Base-by-base conservation (phyloP, 2,797 vertebrate genomes). In the Chrysocyon brachyurus region DNA sequence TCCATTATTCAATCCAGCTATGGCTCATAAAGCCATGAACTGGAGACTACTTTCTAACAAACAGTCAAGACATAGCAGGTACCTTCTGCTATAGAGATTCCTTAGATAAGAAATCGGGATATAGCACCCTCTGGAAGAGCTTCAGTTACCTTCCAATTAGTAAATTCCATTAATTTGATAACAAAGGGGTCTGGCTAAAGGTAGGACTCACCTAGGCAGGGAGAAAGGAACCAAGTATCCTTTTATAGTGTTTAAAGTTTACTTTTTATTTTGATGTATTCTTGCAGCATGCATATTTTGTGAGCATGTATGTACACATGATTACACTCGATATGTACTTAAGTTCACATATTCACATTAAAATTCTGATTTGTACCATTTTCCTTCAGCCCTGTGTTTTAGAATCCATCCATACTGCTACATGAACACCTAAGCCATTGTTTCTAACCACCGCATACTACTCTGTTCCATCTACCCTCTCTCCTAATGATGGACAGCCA, bases 81-180 rank as follows among this genome's bases (percentile, higher is more conserved):
- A 33, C 6, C n/a, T 56, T 11, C 52, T 22, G 19, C 77, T 56
- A 33, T 56, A 54, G 54, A 56, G 31, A 79, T 79, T 56, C 77
- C 52, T 78, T 56, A 79, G 77, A 22, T 54, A 56, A 79, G 77
- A 79, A 79, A n/a, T 56, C 3, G 11, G 28, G 17, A 78, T 56
- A 56, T n/a, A 56, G 52, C 31, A 56, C 31, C 52, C 31, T 49
- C 82, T 73, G 36, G 49, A 81, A 81, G 54, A 82, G 40, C 19
- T 26, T 49, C 64, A 49, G 2, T 46, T 82, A 24, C 26, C 24
- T 82, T 70, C 28, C 52, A 46, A 56, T 82, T 82, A 82, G 36
- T 91, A 82, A 91, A 91, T 70, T 33, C 36, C 28, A 91, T 59
- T 28, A 26, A 91, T 49, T 87, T 85, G 15, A 40, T 88, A 88